Percentiles rank a stretch among this genome's conserved stretches.
phyloP scores from a whole-genome alignment of 2,797 vertebrate species.

The Peromyscus attwateri region DNA sequence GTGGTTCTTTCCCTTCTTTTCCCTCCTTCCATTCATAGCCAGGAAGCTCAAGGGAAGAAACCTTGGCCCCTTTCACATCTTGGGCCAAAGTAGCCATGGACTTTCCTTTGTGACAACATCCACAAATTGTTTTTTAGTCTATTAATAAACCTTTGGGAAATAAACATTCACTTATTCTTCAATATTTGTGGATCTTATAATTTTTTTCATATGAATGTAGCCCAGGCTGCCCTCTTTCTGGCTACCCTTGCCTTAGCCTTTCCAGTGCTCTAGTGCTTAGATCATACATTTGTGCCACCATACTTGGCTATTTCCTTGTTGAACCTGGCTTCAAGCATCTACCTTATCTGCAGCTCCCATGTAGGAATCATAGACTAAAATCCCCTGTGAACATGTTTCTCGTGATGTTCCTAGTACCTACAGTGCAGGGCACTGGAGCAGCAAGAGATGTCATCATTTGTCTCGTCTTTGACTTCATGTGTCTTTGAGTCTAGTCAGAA shows the following conservation, averaged over 20 bases:
- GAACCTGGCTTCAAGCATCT: constrained; percentile 7
- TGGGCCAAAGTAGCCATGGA: not conserved
- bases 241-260: not conserved
- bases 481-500: not conserved
- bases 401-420: no score
- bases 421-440: not conserved
- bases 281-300: not conserved
- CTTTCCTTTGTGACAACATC: not conserved
- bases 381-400: not conserved
- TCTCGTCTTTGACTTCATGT: not conserved
- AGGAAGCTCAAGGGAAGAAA: constrained; percentile 54
- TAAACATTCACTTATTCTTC: not conserved
- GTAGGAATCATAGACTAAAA: not conserved
- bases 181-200: not conserved
- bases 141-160: not conserved
- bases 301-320: not conserved
- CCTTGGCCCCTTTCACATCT: not conserved
- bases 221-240: not conserved
- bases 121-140: not conserved
- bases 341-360: not conserved
- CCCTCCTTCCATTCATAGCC: constrained; percentile 38
- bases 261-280: not conserved
- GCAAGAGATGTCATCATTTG: not conserved
- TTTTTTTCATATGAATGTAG: not conserved
- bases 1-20: not conserved